phyloP scores from a whole-genome alignment of 1,140 invertebrate species.

The Bombus cullumanus region DNA sequence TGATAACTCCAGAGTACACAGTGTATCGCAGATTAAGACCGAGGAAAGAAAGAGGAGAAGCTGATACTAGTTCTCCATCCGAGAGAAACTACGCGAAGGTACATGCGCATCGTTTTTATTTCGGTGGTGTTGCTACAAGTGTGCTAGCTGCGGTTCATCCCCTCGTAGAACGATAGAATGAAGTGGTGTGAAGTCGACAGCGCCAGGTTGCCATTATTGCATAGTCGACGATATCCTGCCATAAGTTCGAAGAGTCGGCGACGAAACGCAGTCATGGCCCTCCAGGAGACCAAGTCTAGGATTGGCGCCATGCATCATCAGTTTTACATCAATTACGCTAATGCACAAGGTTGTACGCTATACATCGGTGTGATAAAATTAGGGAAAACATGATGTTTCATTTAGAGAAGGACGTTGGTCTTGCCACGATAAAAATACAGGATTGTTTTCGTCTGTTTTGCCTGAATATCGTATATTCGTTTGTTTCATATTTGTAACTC shows the following conservation, averaged over 20 bases:
- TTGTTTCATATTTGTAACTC: too few species aligned
- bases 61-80: conserved; percentile 26
- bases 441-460: background rate
- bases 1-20: conserved; percentile 64
- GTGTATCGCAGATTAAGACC: conserved; percentile 60
- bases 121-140: conserved; percentile 25
- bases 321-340: conserved; percentile 64
- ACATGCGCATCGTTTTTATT: conserved; percentile 19
- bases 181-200: conserved; percentile 75
- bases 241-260: conserved; percentile 60
- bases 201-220: conserved; percentile 65
- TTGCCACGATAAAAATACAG: background rate
- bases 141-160: background rate
- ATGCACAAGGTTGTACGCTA: conserved; percentile 61
- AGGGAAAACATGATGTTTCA: background rate
- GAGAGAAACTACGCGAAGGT: conserved; percentile 42
- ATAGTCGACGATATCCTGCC: conserved; percentile 65
- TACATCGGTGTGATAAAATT: background rate
- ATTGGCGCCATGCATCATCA: conserved; percentile 68
- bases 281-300: conserved; percentile 58
- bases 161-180: conserved; percentile 57
- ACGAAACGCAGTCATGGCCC: conserved; percentile 25
- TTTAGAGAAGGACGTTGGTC: background rate
- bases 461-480: background rate
- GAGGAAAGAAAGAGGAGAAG: conserved; percentile 40